phyloP scores from a whole-genome alignment of 2,113 vertebrate species.

The Osmerus mordax region DNA sequence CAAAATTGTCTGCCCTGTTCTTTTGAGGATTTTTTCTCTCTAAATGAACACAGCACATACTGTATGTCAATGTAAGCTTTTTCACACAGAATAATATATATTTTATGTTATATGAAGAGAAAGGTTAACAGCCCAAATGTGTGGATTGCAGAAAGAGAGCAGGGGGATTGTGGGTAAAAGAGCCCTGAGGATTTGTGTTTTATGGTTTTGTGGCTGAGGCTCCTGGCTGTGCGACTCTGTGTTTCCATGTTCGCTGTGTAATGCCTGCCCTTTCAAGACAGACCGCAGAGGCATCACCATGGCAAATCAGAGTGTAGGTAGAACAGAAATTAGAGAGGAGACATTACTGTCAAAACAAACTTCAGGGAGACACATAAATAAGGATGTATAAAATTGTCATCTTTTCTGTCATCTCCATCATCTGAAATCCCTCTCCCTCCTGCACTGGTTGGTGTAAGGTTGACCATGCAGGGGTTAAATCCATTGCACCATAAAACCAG shows the following conservation, averaged over 20 bases:
- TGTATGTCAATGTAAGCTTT: conserved; percentile 33
- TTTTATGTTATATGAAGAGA: conserved; percentile 49
- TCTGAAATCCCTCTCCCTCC: conserved; percentile 20
- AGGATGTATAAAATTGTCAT: conserved; percentile 32
- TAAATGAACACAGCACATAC: conserved; percentile 11
- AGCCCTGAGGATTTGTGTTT: conserved; percentile 39
- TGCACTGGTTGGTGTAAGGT: conserved; percentile 47
- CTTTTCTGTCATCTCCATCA: conserved; percentile 33
- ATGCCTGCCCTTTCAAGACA: conserved; percentile 25
- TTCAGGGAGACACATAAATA: conserved; percentile 46
- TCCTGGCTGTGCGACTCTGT: conserved; percentile 26
- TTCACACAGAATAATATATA: conserved; percentile 35
- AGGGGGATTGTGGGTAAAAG: conserved; percentile 36
- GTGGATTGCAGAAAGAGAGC: conserved; percentile 48
- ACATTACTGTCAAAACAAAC: conserved; percentile 37
- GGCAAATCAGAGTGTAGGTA: conserved; percentile 44
- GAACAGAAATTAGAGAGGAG: conserved; percentile 41
- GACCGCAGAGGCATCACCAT: conserved; percentile 26
- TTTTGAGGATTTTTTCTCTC: background rate
- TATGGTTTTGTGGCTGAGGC: conserved; percentile 31
- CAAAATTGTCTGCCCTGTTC: background rate
- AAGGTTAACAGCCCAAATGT: conserved; percentile 51
- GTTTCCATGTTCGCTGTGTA: conserved; percentile 30
- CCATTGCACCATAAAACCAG: conserved; percentile 76
- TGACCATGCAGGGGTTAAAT: conserved; percentile 75